Percentiles rank a stretch among this genome's conserved stretches.
These are phyloP conservation scores for Garra rufa DNA, from an alignment of 2,113 vertebrate species.

Conservation along the genomic window DNA sequence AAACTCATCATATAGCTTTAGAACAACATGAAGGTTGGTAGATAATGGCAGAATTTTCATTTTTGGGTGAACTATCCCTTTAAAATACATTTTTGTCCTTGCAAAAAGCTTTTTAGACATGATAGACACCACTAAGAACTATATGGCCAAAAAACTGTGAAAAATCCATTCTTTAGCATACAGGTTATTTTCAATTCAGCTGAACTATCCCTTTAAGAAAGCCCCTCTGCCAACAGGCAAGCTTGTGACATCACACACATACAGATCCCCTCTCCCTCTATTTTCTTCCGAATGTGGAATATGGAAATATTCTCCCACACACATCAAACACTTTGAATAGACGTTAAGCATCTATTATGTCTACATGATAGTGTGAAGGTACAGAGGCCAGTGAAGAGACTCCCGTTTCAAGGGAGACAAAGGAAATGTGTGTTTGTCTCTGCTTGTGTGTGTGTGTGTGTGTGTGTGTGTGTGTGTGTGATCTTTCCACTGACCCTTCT, in stretches of 20 bases:
- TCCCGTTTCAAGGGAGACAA: constrained; percentile 20
- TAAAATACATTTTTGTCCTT: not conserved
- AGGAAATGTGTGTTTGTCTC: constrained; percentile 10
- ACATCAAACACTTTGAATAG: constrained; percentile 5
- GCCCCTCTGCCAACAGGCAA: not conserved
- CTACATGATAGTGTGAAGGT: not conserved
- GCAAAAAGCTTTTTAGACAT: not conserved
- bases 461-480: not conserved
- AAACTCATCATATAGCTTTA: not conserved
- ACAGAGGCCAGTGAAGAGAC: constrained; percentile 1
- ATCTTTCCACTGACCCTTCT: constrained; percentile 46
- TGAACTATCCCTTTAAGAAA: not conserved
- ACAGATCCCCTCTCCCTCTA: not conserved
- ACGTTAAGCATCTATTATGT: constrained; percentile 14
- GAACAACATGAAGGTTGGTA: not conserved
- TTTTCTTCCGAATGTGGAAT: constrained; percentile 1
- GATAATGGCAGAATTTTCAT: not conserved
- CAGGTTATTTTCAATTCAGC: not conserved
- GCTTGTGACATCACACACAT: constrained; percentile 16
- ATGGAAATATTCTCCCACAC: constrained; percentile 14
- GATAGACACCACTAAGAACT: not conserved
- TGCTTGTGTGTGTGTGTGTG: constrained; percentile 12
- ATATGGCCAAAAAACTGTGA: not conserved
- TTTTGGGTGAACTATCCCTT: not conserved
- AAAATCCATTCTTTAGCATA: not conserved